Evolutionary conservation across 53 echinoderm and acorn worm genomes (phyloP).

Genomic region (Actinopyga echinites): DNA sequence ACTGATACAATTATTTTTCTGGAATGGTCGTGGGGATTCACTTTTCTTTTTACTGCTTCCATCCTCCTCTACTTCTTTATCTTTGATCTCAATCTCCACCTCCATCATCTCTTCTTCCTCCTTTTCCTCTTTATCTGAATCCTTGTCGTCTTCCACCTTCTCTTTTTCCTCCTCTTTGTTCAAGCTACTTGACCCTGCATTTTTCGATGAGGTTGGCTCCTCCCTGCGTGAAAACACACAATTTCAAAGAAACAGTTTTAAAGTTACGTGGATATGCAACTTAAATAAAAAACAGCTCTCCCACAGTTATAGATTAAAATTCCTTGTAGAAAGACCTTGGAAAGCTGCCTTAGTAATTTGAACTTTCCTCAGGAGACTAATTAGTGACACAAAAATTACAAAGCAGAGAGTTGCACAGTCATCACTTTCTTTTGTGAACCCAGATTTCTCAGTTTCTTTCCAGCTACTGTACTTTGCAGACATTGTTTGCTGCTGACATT

Average conservation of each 20-base stretch:
- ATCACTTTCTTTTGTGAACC: too few relatives aligned
- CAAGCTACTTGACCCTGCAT: background rate
- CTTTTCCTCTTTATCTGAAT: background rate
- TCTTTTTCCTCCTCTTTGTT: background rate
- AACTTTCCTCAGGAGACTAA: too few relatives aligned
- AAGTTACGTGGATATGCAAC: too few relatives aligned
- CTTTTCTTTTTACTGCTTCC: constrained; percentile 11
- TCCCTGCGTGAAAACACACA: background rate
- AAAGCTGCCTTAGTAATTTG: too few relatives aligned
- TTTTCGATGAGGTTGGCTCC: constrained; percentile 6
- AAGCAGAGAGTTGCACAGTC: too few relatives aligned
- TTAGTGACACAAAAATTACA: too few relatives aligned
- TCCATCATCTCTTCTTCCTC: constrained; percentile 16
- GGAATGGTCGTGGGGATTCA: constrained; percentile 35
- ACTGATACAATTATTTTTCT: constrained; percentile 75
- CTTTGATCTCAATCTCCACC: constrained; percentile 38
- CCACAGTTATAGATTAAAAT: too few relatives aligned
- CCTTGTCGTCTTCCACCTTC: background rate
- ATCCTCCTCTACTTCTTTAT: constrained; percentile 12
- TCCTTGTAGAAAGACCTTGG: too few relatives aligned
- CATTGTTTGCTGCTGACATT: too few relatives aligned
- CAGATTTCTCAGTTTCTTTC: too few relatives aligned
- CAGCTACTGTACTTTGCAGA: too few relatives aligned
- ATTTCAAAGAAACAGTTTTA: background rate
- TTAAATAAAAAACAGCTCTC: too few relatives aligned